Evolutionary conservation across 35 echinoderm and acorn worm genomes (phyloP), one percentile per base, ranked within the genome.

Genomic region (Apostichopus parvimensis): DNA sequence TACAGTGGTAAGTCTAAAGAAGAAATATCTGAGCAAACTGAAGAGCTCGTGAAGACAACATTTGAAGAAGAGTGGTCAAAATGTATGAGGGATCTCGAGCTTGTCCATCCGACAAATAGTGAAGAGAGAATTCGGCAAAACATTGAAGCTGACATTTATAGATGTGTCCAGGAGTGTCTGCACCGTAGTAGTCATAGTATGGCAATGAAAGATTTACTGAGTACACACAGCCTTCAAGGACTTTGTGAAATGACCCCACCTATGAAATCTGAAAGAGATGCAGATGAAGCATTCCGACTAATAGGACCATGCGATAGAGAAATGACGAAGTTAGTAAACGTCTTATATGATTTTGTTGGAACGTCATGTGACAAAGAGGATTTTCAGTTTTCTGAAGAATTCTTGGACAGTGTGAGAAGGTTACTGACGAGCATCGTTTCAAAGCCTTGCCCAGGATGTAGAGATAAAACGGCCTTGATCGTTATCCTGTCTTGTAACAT

Each of bases 21-120:
- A n/a, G n/a, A n/a, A n/a, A n/a, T n/a, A n/a, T n/a, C n/a, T n/a
- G n/a, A n/a, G n/a, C n/a, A n/a, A n/a, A n/a, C n/a, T n/a, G n/a
- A n/a, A n/a, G n/a, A n/a, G n/a, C 8, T 55, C 54, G 55, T 82
- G 5, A 52, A 54, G 13, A 12, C 9, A 17, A 8, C 26, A 17
- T 82, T 82, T 54, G 79, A 82, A 18, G 10, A 82, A n/a, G 79
- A 82, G 55, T 54, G 79, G 79, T 10, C 79, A n/a, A 82, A 56
- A 17, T 52, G 55, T 14, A 82, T 82, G 79, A 82, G 0, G 4
- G 14, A 8, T 9, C 1, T 82, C 1, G 13, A 10, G 9, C 2
- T 82, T 14, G 12, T 17, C 10, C 13, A 82, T 54, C 79, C 79
- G 55, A 20, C n/a, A 11, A 15, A 18, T 55, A 8, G 11, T 55